phyloP scores from a whole-genome alignment of 2,113 vertebrate species.

The Phasianus colchicus region DNA sequence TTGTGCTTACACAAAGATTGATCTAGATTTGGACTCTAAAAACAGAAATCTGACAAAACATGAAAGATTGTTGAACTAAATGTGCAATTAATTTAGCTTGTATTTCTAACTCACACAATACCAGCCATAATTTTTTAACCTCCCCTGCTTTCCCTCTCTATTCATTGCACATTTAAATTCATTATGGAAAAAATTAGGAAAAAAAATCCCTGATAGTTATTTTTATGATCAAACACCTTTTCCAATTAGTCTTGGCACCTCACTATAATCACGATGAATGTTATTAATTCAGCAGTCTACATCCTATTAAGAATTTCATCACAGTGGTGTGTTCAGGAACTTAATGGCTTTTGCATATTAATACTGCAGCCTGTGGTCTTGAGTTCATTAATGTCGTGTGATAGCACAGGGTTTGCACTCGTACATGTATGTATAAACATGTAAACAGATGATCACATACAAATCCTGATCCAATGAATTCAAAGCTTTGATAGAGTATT shows the following conservation, averaged over 20 bases:
- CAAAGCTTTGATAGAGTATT: neutral
- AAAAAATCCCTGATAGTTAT: conserved; percentile 38
- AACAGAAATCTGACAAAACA: conserved; percentile 7
- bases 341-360: conserved; percentile 60
- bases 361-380: conserved; percentile 2
- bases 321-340: conserved; percentile 27
- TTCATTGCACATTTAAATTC: conserved; percentile 62
- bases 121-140: conserved; percentile 29
- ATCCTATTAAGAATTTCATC: conserved; percentile 61
- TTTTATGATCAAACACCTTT: conserved; percentile 74
- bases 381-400: neutral
- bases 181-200: neutral
- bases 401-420: neutral
- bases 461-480: neutral
- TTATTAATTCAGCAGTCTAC: conserved; percentile 71
- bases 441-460: neutral
- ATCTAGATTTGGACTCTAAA: neutral
- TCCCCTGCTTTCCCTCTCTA: conserved; percentile 6
- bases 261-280: conserved; percentile 65
- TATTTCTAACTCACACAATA: conserved; percentile 44
- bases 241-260: conserved; percentile 70
- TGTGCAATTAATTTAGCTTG: conserved; percentile 51
- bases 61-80: conserved; percentile 18
- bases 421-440: neutral
- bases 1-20: neutral